Evolutionary conservation across 2,888 invertebrate genomes (phyloP).

Genomic region (Prostheceraeus crozeri): DNA sequence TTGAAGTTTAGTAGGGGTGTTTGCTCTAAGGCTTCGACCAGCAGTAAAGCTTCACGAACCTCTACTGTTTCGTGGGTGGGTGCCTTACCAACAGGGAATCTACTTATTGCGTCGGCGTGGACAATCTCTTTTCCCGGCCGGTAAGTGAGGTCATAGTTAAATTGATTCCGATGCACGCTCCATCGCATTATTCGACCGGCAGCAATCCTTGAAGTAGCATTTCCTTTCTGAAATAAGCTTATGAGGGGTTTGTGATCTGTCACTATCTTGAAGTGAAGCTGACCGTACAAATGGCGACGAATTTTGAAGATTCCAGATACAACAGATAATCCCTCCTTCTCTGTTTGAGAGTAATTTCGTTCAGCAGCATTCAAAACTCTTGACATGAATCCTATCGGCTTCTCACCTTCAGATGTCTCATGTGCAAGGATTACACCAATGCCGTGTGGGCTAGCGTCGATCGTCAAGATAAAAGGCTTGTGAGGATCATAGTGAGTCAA

Average conservation of each 20-base stretch:
- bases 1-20: too few species aligned
- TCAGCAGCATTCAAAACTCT: conserved; percentile 21
- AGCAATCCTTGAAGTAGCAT: conserved; percentile 21
- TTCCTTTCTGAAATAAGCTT: conserved; percentile 27
- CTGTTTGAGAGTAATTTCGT: conserved; percentile 5
- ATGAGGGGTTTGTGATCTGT: conserved; percentile 22
- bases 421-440: conserved; percentile 23
- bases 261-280: neutral
- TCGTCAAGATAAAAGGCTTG: conserved; percentile 15
- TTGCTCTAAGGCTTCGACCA: too few species aligned
- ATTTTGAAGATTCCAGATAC: conserved; percentile 17
- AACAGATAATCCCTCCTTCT: conserved; percentile 7
- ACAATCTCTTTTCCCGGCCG: too few species aligned
- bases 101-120: too few species aligned
- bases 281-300: conserved; percentile 3
- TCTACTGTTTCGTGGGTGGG: too few species aligned
- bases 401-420: conserved; percentile 4
- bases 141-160: too few species aligned
- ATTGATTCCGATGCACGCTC: too few species aligned
- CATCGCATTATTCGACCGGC: conserved; percentile 10
- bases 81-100: too few species aligned
- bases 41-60: too few species aligned
- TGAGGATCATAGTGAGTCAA: conserved; percentile 21
- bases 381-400: conserved; percentile 1
- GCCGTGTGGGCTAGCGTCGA: conserved; percentile 20